These are phyloP conservation scores for Catotricha subobsoleta DNA, from an alignment of 2,888 invertebrate genomes.

Conservation along the genomic window DNA sequence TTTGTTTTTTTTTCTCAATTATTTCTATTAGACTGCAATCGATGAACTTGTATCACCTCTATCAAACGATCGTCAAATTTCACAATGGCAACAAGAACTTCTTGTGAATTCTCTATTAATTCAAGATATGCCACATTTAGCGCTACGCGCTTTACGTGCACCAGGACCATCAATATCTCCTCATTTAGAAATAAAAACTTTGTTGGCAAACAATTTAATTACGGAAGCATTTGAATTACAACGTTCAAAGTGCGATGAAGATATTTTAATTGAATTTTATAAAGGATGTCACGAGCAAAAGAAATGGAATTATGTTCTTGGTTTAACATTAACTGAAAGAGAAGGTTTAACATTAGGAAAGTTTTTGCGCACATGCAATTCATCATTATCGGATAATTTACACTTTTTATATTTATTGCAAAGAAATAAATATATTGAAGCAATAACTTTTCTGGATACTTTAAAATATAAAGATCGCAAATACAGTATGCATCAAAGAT, in stretches of 20 bases:
- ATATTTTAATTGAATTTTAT: constrained; percentile 21
- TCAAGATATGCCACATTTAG: constrained; percentile 17
- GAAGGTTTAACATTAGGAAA: constrained; percentile 23
- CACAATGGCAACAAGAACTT: constrained; percentile 24
- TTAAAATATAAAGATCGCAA: constrained; percentile 10
- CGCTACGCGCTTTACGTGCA: constrained; percentile 19
- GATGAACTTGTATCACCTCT: constrained; percentile 23
- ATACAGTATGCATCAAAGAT: constrained; percentile 8
- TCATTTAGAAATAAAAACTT: constrained; percentile 19
- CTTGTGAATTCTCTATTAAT: constrained; percentile 20
- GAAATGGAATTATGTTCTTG: constrained; percentile 21
- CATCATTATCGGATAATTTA: constrained; percentile 19
- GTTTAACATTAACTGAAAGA: constrained; percentile 19
- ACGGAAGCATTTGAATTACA: constrained; percentile 26
- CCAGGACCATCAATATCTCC: constrained; percentile 19
- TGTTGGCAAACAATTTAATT: constrained; percentile 23
- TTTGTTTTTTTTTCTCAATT: neutral
- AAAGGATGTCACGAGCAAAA: constrained; percentile 18
- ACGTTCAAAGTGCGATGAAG: constrained; percentile 19
- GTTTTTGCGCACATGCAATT: constrained; percentile 16
- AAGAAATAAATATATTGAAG: constrained; percentile 26
- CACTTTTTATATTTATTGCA: constrained; percentile 25
- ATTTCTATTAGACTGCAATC: constrained; percentile 16
- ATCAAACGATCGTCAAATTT: constrained; percentile 15
- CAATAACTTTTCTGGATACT: constrained; percentile 24